Evolutionary conservation across 2,888 invertebrate species (phyloP).

Genomic region (Dolichomitus sp.): DNA sequence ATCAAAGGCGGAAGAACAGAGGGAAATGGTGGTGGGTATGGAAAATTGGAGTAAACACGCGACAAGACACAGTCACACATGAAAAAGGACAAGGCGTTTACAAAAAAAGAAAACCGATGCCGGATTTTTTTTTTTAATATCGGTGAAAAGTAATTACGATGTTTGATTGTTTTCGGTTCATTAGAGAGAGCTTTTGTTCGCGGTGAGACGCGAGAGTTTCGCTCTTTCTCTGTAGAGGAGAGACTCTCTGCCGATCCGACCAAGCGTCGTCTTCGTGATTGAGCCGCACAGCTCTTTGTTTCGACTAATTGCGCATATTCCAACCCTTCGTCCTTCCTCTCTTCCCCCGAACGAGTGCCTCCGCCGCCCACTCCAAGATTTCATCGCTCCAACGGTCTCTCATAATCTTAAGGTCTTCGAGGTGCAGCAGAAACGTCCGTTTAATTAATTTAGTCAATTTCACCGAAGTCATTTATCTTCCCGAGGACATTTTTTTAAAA

Average conservation of each 20-base stretch:
- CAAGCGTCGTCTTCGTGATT: conserved; percentile 57
- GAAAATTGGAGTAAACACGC: not conserved
- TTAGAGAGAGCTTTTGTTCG: conserved; percentile 55
- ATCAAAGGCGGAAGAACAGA: not conserved
- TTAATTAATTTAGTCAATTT: conserved; percentile 57
- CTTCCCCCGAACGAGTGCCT: conserved; percentile 21
- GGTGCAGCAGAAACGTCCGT: conserved; percentile 13
- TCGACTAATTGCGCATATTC: conserved; percentile 71
- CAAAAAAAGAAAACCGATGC: not conserved
- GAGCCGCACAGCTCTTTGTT: conserved; percentile 68
- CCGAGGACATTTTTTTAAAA: conserved; percentile 36
- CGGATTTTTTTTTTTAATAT: conserved; percentile 28
- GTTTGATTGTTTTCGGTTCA: conserved; percentile 62
- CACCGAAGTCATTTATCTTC: conserved; percentile 53
- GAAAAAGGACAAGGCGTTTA: not conserved
- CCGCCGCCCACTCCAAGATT: conserved; percentile 23
- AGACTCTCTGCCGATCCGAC: conserved; percentile 49
- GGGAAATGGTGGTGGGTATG: not conserved
- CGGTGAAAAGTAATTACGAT: conserved; percentile 55
- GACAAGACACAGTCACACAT: not conserved
- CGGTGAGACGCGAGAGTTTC: conserved; percentile 37
- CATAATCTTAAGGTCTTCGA: conserved; percentile 36
- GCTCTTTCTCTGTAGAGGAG: conserved; percentile 39
- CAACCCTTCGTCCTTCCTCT: conserved; percentile 35
- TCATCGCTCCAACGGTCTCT: conserved; percentile 11